These are phyloP conservation scores for Tenthredo amoena DNA, from an alignment of 2,888 invertebrate genomes.

Conservation along the genomic window DNA sequence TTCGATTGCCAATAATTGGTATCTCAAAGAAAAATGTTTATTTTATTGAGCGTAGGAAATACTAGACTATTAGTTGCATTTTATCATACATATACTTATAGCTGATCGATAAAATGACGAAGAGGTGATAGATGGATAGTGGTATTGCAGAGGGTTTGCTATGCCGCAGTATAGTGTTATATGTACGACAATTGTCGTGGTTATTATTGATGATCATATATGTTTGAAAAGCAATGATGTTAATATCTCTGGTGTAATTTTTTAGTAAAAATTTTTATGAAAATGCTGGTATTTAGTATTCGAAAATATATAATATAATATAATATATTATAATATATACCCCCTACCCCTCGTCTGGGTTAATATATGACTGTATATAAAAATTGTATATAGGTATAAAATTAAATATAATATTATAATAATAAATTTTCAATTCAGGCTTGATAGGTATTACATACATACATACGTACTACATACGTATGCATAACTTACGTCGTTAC, in stretches of 20 bases:
- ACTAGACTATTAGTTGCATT: background rate
- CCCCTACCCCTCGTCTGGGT: conserved; percentile 2
- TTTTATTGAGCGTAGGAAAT: background rate
- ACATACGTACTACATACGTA: background rate
- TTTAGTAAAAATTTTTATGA: conserved; percentile 15
- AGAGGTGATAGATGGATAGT: background rate
- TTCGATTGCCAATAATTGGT: conserved; percentile 20
- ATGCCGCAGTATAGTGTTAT: background rate
- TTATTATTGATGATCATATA: background rate
- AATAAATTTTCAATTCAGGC: background rate
- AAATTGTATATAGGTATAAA: conserved; percentile 38
- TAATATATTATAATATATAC: background rate
- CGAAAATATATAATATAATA: background rate
- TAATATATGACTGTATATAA: conserved; percentile 30
- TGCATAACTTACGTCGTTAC: background rate
- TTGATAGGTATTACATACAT: background rate
- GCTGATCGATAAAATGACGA: background rate
- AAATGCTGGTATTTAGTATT: background rate
- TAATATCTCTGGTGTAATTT: conserved; percentile 20
- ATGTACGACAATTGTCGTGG: background rate
- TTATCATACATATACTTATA: background rate
- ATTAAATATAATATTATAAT: background rate
- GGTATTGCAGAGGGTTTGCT: background rate
- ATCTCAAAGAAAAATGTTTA: background rate
- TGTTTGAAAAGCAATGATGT: conserved; percentile 17